Evolutionary conservation across 2,888 invertebrate species (phyloP).

Genomic region (Pherbina coryleti): DNA sequence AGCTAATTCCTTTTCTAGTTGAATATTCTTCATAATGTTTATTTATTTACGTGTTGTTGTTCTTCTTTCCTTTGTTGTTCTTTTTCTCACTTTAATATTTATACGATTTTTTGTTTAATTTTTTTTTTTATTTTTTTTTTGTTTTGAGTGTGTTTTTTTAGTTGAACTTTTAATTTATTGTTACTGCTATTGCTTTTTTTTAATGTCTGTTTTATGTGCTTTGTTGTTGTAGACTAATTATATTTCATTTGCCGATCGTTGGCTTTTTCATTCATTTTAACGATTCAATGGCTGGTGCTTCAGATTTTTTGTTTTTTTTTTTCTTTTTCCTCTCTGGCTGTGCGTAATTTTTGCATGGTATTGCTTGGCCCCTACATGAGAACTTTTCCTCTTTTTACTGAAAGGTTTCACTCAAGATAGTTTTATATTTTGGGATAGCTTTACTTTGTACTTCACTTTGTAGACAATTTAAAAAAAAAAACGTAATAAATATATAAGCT

Average conservation of each 20-base stretch:
- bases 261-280: not conserved
- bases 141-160: not conserved
- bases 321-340: not conserved
- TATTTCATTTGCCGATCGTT: not conserved
- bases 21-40: not conserved
- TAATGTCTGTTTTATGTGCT: not conserved
- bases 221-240: not conserved
- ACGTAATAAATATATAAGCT: no score
- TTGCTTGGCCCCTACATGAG: no score
- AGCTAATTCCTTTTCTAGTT: not conserved
- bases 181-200: not conserved
- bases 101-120: not conserved
- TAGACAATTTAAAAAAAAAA: no score
- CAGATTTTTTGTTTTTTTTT: conserved; percentile 5
- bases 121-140: not conserved
- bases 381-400: no score
- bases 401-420: no score
- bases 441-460: no score
- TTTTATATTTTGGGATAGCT: no score
- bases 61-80: not conserved
- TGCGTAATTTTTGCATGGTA: conserved; percentile 21
- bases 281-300: not conserved
- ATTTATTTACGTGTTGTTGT: not conserved
- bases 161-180: not conserved
- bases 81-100: not conserved